These are phyloP conservation scores for Parotocinclus haroldoi DNA, from an alignment of 2,797 vertebrate species.

Conservation along the genomic window DNA sequence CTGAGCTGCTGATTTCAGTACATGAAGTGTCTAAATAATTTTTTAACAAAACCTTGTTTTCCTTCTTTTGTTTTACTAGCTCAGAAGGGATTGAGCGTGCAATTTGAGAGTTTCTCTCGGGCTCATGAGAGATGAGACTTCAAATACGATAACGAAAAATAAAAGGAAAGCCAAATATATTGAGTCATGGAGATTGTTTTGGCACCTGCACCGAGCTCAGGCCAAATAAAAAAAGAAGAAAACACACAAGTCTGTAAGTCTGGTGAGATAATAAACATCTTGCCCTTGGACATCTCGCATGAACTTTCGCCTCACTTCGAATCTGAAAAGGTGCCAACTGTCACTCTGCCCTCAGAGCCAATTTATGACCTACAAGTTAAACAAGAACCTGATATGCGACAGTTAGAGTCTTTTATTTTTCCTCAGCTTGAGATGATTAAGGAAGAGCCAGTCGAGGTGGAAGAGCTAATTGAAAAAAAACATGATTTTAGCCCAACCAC, in stretches of 20 bases:
- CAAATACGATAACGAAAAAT: too few relatives aligned
- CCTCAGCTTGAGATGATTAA: constrained; percentile 7
- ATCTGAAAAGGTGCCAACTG: constrained; percentile 7
- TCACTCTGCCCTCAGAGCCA: not conserved
- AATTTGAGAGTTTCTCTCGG: too few relatives aligned
- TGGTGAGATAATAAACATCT: too few relatives aligned
- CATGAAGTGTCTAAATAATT: too few relatives aligned
- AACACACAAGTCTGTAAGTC: not conserved
- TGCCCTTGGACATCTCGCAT: too few relatives aligned
- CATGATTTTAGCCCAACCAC: constrained; percentile 2
- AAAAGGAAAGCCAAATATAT: not conserved
- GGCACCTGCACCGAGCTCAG: not conserved
- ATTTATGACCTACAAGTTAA: not conserved
- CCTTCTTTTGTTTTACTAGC: too few relatives aligned
- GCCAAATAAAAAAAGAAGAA: constrained; percentile 2
- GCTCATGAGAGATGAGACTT: too few relatives aligned
- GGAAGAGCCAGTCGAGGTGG: constrained; percentile 10
- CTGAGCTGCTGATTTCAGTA: too few relatives aligned
- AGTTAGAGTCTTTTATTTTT: not conserved
- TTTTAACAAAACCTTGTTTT: too few relatives aligned
- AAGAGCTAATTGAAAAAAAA: not conserved
- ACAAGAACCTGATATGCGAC: constrained; percentile 22
- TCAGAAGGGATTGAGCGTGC: too few relatives aligned
- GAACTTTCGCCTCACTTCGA: too few relatives aligned
- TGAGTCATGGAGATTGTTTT: constrained; percentile 20